phyloP scores from a whole-genome alignment of 1,140 invertebrate genomes.

The Drosophila bocki region DNA sequence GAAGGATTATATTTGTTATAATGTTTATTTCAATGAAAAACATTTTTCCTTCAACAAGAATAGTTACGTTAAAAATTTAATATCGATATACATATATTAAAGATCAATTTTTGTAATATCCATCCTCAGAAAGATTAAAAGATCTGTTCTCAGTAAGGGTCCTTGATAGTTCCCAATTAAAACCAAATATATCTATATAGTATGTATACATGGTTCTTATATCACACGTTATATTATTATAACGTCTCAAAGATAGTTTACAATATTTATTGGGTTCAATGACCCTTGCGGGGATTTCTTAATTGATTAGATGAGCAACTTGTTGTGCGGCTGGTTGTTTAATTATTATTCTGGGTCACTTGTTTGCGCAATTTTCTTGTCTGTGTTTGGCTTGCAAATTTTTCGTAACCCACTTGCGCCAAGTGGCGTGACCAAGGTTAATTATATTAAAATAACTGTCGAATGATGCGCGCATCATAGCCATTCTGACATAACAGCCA shows the following conservation, averaged over 20 bases:
- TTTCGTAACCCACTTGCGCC: conserved; percentile 69
- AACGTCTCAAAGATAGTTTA: background rate
- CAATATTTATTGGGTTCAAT: conserved; percentile 5
- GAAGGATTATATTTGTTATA: background rate
- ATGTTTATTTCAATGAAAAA: background rate
- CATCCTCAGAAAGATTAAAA: background rate
- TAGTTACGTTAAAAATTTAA: no score
- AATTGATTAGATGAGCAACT: conserved; percentile 51
- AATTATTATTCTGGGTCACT: conserved; percentile 59
- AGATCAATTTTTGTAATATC: background rate
- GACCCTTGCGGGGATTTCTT: conserved; percentile 18
- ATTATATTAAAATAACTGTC: conserved; percentile 68
- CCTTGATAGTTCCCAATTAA: background rate
- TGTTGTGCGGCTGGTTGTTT: conserved; percentile 31
- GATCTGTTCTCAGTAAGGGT: background rate
- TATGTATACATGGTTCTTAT: background rate
- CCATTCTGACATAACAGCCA: conserved; percentile 40
- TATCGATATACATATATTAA: no score
- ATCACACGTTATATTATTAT: background rate
- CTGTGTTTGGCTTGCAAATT: conserved; percentile 56
- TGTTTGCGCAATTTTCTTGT: conserved; percentile 46
- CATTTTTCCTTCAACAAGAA: background rate
- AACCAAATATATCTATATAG: no score
- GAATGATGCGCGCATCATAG: conserved; percentile 33
- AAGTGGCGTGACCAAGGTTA: conserved; percentile 77